Conservation (phyloP, 2,888 invertebrate species). For the Philaethria dido region DNA sequence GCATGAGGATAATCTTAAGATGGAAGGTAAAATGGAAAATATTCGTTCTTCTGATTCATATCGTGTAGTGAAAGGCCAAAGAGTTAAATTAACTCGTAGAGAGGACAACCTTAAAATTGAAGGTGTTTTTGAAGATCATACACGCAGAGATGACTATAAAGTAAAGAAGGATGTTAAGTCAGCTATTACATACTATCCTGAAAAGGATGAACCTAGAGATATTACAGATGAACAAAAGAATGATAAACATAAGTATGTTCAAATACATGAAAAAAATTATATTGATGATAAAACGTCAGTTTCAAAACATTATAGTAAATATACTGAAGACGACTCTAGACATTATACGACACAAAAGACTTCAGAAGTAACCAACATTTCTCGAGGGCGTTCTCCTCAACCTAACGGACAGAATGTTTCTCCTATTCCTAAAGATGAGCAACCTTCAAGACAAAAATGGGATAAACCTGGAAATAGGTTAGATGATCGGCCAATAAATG, state of each 20-base stretch:
- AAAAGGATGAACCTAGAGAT: conserved; percentile 83
- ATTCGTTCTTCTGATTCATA: conserved; percentile 81
- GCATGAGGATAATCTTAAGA: conserved; percentile 86
- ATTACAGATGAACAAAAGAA: conserved; percentile 47
- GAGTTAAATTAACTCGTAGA: conserved; percentile 79
- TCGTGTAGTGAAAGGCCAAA: conserved; percentile 80
- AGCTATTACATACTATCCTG: conserved; percentile 81
- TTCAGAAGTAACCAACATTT: conserved; percentile 7
- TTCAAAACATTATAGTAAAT: conserved; percentile 29
- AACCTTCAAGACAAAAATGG: conserved; percentile 57
- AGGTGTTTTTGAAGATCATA: conserved; percentile 85
- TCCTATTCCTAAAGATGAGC: conserved; percentile 80
- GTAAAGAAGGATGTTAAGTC: conserved; percentile 82
- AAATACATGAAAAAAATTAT: conserved; percentile 31
- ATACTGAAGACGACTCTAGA: conserved; percentile 22
- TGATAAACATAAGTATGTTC: conserved; percentile 33
- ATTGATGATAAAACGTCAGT: conserved; percentile 51
- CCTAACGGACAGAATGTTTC: conserved; percentile 53
- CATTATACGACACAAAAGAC: conserved; percentile 8
- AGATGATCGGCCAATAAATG: not conserved
- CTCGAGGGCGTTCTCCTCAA: conserved; percentile 22
- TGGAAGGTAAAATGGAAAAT: conserved; percentile 85
- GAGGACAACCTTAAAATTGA: conserved; percentile 86
- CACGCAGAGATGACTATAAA: conserved; percentile 84
- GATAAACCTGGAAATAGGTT: conserved; percentile 42